Base-by-base conservation (phyloP, 2,797 vertebrate genomes). In the Odontamblyopus rebecca region DNA sequence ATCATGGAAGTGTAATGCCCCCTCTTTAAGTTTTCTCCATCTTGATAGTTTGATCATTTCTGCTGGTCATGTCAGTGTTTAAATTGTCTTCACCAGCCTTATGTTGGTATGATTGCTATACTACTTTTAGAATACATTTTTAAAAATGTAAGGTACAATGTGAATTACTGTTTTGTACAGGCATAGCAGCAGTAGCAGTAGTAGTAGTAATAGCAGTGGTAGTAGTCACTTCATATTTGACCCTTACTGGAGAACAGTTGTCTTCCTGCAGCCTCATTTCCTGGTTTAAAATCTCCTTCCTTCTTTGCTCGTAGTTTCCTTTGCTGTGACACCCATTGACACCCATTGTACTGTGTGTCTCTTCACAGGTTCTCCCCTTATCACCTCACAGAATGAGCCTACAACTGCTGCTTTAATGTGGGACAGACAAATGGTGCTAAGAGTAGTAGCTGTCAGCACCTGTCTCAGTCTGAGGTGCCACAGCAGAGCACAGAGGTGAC, bases 241-340 rank as follows among this genome's bases (percentile, higher is more conserved):
- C 95, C 91, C 86, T 93, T 93, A 92, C 93, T 93, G 94, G 93
- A 94, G 93, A 95, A 94, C 90, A 95, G 94, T 95, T 94, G 94
- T 92, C 93, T 94, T 98, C 96, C 96, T 96, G 95, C 92, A 95
- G 92, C 89, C 94, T 95, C 92, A 93, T 96, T 97, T 98, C 96
- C 97, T 96, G 85, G 67, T 95, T 95, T 96, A 96, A 94, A 96
- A 96, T 95, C 95, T 96, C 94, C 96, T 97, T 96, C 96, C 96
- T 95, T 89, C 93, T 91, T 92, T 91, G 92, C 93, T 93, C 91
- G 89, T 81, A 70, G 89, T 91, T 97, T 98, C 96, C 96, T 95
- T 86, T 95, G 87, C 87, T 91, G 86, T 77, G 85, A 89, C 91
- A 87, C 85, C 85, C 79, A 79, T 77, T 61, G 60, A 61, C 18